These are phyloP conservation scores for Parapristionchus giblindavisi DNA, from an alignment of 2,888 invertebrate genomes.

Conservation along the genomic window DNA sequence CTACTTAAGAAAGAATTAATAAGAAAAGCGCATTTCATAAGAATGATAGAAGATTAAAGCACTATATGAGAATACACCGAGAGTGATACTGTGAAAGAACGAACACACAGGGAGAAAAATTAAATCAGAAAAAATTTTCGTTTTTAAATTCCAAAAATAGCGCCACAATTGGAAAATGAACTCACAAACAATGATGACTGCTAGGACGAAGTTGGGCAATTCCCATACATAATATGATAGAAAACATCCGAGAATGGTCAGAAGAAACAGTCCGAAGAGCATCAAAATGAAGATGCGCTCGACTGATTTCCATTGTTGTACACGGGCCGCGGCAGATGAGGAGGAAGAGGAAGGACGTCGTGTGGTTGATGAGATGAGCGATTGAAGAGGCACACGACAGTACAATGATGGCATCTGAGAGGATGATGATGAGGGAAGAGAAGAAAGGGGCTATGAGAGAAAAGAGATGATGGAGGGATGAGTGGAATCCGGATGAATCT, in stretches of 20 bases:
- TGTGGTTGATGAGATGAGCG: background rate
- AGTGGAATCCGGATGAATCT: too few relatives aligned
- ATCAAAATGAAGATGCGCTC: background rate
- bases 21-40: too few relatives aligned
- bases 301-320: background rate
- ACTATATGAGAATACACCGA: background rate
- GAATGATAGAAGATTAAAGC: too few relatives aligned
- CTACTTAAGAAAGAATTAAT: too few relatives aligned
- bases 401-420: slow-evolving; percentile 30
- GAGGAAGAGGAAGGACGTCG: background rate
- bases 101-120: background rate
- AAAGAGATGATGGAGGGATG: too few relatives aligned
- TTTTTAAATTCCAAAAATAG: background rate
- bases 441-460: too few relatives aligned
- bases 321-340: background rate
- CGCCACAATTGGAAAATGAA: background rate
- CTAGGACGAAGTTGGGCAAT: slow-evolving; percentile 9
- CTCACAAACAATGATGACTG: slow-evolving; percentile 7
- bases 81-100: background rate
- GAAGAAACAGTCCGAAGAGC: slow-evolving; percentile 7
- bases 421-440: too few relatives aligned
- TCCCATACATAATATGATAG: slow-evolving; percentile 13
- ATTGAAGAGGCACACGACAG: background rate
- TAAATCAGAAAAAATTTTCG: background rate
- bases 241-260: background rate